Percentiles rank a stretch among this genome's conserved stretches.
Conservation (phyloP, 1,140 invertebrate species). For the Pomacea maculata region DNA sequence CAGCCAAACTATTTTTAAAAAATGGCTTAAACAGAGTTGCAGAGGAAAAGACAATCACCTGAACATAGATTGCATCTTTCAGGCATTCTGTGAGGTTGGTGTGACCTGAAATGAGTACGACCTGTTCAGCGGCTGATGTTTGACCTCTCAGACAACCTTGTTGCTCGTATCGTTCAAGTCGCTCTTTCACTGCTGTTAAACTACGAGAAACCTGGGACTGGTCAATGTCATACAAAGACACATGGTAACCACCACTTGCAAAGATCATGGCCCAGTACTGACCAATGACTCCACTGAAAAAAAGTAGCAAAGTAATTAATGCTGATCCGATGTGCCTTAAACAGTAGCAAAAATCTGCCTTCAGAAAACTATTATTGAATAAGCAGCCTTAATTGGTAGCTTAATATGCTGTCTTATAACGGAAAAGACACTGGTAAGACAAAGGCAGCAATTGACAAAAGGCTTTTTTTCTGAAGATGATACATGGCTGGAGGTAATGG, state of each 20-base stretch:
- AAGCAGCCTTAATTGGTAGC: too few species aligned
- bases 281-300: conserved; percentile 53
- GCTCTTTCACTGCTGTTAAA: conserved; percentile 76
- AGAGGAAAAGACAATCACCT: conserved; percentile 37
- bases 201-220: conserved; percentile 77
- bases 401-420: too few species aligned
- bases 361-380: too few species aligned
- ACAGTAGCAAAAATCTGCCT: too few species aligned
- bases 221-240: conserved; percentile 84
- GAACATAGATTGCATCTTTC: conserved; percentile 66
- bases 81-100: conserved; percentile 56
- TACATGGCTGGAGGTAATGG: too few species aligned
- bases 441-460: too few species aligned
- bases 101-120: conserved; percentile 73
- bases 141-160: conserved; percentile 74
- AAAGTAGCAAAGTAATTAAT: too few species aligned
- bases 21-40: neutral
- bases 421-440: too few species aligned
- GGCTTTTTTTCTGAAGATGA: too few species aligned
- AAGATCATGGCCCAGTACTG: conserved; percentile 54
- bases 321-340: too few species aligned
- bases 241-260: conserved; percentile 80
- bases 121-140: conserved; percentile 78
- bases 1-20: neutral
- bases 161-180: conserved; percentile 77